These are phyloP conservation scores for Pentalonia nigronervosa DNA, from an alignment of 1,140 invertebrate species.

Conservation along the genomic window DNA sequence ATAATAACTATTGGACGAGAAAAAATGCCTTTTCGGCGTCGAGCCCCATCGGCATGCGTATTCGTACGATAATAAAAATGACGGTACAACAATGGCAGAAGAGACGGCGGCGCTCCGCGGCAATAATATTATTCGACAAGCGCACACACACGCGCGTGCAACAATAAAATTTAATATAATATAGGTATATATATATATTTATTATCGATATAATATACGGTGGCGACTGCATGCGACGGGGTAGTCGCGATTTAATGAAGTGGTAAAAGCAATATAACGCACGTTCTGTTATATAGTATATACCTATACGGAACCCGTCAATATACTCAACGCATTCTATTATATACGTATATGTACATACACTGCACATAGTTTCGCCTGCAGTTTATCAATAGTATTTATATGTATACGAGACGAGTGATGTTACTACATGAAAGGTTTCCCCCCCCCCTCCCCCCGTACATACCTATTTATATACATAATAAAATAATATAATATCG, in stretches of 20 bases:
- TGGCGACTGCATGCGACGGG: neutral
- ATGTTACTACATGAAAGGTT: neutral
- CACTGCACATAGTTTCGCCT: neutral
- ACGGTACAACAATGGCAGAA: neutral
- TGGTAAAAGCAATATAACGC: slow-evolving; percentile 32
- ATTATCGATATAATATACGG: neutral
- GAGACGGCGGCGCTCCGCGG: slow-evolving; percentile 10
- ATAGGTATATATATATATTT: neutral
- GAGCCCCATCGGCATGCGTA: neutral
- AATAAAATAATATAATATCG: neutral
- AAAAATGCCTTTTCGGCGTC: slow-evolving; percentile 22
- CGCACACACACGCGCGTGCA: neutral
- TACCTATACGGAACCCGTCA: neutral
- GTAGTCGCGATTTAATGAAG: slow-evolving; percentile 35
- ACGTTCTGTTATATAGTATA: neutral
- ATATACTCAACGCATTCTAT: neutral
- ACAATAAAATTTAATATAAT: neutral
- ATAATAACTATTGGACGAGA: slow-evolving; percentile 14
- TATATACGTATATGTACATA: too few relatives aligned
- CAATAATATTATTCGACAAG: slow-evolving; percentile 28
- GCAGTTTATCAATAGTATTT: neutral
- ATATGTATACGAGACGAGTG: neutral
- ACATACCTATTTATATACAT: neutral
- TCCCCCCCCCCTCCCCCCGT: neutral
- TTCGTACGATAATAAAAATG: neutral